Percentiles rank a stretch among this genome's conserved stretches.
Evolutionary conservation across 2,113 vertebrate genomes (phyloP).

Genomic region (Gymnobelideus leadbeateri): DNA sequence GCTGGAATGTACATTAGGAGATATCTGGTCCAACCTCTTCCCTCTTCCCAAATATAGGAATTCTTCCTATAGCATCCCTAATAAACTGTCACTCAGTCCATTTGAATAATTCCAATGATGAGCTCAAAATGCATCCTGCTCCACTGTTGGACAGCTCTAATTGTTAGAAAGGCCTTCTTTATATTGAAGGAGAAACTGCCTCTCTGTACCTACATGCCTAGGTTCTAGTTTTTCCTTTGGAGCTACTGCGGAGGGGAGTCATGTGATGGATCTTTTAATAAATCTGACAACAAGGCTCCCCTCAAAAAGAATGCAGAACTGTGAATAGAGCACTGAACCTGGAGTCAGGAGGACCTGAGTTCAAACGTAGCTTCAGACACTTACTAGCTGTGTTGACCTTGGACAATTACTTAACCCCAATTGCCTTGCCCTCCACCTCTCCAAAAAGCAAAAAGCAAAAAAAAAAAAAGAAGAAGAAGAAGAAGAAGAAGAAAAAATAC

Average conservation of each 20-base stretch:
- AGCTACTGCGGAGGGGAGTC: background rate
- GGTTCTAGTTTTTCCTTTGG: background rate
- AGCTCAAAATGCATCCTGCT: background rate
- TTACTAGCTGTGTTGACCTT: too few relatives aligned
- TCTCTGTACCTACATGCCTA: background rate
- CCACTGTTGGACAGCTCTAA: background rate
- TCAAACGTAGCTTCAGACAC: too few relatives aligned
- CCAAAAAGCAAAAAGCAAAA: too few relatives aligned
- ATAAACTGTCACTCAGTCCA: background rate
- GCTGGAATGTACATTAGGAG: background rate
- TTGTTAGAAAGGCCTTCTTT: background rate
- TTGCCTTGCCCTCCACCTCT: too few relatives aligned
- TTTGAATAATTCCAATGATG: background rate
- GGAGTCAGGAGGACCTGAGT: too few relatives aligned
- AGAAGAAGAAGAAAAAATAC: too few relatives aligned
- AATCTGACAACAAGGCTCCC: background rate
- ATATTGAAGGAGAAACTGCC: background rate
- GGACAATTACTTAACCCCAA: too few relatives aligned
- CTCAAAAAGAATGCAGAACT: background rate
- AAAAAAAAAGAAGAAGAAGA: too few relatives aligned
- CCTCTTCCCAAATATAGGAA: background rate
- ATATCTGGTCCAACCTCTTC: fast-evolving
- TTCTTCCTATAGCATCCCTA: background rate
- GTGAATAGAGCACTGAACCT: too few relatives aligned
- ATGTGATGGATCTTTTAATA: background rate